phyloP scores from a whole-genome alignment of 2,797 vertebrate species.

The Peromyscus nudipes region DNA sequence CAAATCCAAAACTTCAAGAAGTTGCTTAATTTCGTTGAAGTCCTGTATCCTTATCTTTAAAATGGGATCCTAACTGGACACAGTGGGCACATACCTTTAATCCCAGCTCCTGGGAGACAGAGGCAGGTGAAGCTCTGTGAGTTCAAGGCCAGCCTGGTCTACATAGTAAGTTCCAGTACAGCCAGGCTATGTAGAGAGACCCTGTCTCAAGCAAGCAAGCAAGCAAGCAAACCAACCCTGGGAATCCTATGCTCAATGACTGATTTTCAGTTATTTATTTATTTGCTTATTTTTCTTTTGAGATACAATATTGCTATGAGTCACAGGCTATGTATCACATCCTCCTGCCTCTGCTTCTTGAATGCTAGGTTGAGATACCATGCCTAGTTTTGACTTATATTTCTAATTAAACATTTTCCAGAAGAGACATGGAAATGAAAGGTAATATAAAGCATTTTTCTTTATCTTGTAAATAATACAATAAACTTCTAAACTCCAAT shows the following conservation, averaged over 20 bases:
- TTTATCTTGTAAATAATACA: not conserved
- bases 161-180: not conserved
- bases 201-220: not conserved
- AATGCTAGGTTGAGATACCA: not conserved
- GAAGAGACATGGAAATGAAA: constrained; percentile 15
- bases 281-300: not conserved
- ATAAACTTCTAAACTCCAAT: not conserved
- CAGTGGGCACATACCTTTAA: not conserved
- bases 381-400: not conserved
- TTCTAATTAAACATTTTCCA: not conserved
- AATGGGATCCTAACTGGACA: not conserved
- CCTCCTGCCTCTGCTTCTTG: not conserved
- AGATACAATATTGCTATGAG: not conserved
- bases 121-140: not conserved
- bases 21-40: not conserved
- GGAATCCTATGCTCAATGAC: not conserved
- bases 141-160: not conserved
- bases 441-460: not conserved
- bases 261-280: not conserved
- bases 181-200: not conserved
- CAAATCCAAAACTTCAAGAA: not conserved
- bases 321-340: not conserved
- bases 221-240: not conserved
- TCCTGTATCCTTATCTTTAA: not conserved
- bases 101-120: not conserved